Evolutionary conservation across 2,888 invertebrate genomes (phyloP).

Genomic region (Drosophila fungiperda): DNA sequence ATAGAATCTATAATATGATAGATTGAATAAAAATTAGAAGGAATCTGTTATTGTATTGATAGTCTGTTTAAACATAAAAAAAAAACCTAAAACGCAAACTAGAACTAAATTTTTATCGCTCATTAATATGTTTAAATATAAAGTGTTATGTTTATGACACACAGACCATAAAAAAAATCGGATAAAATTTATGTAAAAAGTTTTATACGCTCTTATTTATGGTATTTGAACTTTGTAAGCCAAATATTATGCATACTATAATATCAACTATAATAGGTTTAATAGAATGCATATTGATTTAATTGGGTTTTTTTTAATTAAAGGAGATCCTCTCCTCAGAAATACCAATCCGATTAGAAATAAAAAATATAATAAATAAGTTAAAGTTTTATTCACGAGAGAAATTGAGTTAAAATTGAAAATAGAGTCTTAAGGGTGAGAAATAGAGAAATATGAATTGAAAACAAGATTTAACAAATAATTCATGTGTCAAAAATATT

Average conservation of each 20-base stretch:
- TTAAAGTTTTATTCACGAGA: background rate
- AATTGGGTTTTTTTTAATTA: background rate
- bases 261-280: background rate
- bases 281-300: background rate
- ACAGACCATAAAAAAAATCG: slow-evolving; percentile 46
- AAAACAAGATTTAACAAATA: background rate
- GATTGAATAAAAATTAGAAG: background rate
- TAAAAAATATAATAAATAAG: background rate
- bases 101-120: slow-evolving; percentile 23
- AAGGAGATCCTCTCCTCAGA: too few relatives aligned
- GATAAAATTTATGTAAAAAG: slow-evolving; percentile 60
- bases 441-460: background rate
- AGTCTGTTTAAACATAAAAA: background rate
- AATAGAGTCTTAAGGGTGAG: background rate
- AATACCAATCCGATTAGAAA: background rate
- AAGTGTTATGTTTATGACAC: slow-evolving; percentile 61
- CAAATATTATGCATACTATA: background rate
- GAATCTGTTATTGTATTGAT: background rate
- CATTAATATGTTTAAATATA: slow-evolving; percentile 17
- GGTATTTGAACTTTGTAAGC: background rate
- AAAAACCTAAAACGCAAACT: slow-evolving; percentile 1
- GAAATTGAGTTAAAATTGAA: background rate
- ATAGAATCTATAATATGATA: background rate
- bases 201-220: slow-evolving; percentile 20
- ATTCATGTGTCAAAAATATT: background rate